These are phyloP conservation scores for Macrosoma leucophasiata DNA, from an alignment of 2,888 invertebrate genomes.

Conservation along the genomic window DNA sequence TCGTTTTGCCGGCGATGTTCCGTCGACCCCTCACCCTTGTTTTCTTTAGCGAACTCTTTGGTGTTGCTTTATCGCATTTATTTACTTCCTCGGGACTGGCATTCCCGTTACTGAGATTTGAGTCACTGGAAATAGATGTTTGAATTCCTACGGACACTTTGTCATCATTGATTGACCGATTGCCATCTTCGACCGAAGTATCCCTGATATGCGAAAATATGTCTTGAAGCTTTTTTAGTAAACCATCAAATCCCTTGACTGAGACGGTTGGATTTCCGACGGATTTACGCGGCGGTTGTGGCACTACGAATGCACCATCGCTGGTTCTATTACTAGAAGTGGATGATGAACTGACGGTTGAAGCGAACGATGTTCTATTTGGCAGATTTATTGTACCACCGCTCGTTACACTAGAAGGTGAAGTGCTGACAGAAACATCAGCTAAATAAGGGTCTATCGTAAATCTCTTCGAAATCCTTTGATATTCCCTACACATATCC, in stretches of 20 bases:
- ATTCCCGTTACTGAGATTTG: constrained; percentile 52
- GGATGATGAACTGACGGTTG: constrained; percentile 59
- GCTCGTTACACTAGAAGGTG: constrained; percentile 68
- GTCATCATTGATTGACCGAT: constrained; percentile 48
- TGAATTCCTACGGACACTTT: constrained; percentile 63
- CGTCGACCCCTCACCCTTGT: constrained; percentile 60
- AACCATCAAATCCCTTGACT: constrained; percentile 60
- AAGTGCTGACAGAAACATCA: constrained; percentile 59
- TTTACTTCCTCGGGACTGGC: constrained; percentile 61
- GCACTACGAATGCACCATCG: constrained; percentile 67
- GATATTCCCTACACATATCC: constrained; percentile 68
- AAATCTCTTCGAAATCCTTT: constrained; percentile 63
- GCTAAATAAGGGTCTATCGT: constrained; percentile 65
- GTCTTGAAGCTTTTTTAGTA: constrained; percentile 63
- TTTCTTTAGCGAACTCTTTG: constrained; percentile 71
- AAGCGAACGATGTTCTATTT: constrained; percentile 61
- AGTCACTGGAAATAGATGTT: constrained; percentile 46
- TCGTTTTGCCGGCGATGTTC: constrained; percentile 59
- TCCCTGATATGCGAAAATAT: constrained; percentile 60
- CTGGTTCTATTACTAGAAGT: constrained; percentile 61
- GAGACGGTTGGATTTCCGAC: constrained; percentile 52
- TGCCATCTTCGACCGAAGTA: constrained; percentile 43
- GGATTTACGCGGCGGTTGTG: constrained; percentile 64
- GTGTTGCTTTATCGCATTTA: constrained; percentile 62
- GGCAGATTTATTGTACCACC: constrained; percentile 60